These are phyloP conservation scores for Sakesphorus luctuosus DNA, from an alignment of 2,113 vertebrate species.

Conservation along the genomic window DNA sequence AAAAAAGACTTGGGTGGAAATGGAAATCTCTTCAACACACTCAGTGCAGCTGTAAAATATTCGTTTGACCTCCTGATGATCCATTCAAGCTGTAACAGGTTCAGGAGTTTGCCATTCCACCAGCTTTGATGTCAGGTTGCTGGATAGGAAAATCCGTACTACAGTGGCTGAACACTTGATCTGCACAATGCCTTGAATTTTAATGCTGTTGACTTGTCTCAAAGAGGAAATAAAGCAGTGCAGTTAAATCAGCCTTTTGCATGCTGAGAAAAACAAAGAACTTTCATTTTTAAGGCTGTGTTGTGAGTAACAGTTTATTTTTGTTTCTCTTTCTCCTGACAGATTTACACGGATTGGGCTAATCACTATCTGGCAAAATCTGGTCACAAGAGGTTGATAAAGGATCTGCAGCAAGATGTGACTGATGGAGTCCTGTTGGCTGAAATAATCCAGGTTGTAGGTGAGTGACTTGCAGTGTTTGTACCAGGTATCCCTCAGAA, in stretches of 20 bases:
- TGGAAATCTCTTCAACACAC: conserved; percentile 67
- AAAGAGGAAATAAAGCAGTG: not conserved
- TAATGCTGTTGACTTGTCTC: conserved; percentile 78
- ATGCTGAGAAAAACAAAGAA: not conserved
- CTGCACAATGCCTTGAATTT: conserved; percentile 82
- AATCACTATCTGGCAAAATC: conserved; percentile 98
- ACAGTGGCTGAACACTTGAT: conserved; percentile 76
- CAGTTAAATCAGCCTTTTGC: not conserved
- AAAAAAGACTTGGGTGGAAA: not conserved
- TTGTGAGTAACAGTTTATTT: not conserved
- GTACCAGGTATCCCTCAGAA: not conserved
- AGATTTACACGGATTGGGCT: conserved; percentile 99
- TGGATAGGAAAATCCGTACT: conserved; percentile 74
- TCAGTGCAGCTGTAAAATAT: conserved; percentile 74
- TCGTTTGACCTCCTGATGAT: conserved; percentile 66
- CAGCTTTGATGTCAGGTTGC: conserved; percentile 80
- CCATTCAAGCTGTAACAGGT: conserved; percentile 66
- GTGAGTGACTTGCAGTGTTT: conserved; percentile 77
- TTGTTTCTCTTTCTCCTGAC: conserved; percentile 61
- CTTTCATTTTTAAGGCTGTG: not conserved
- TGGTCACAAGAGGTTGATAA: conserved; percentile 95
- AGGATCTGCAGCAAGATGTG: conserved; percentile 96
- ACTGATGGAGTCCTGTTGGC: conserved; percentile 94
- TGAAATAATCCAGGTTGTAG: conserved; percentile 97
- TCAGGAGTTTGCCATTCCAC: conserved; percentile 76